A percentile compares a stretch with the other conserved stretches of the same genome.
These are phyloP conservation scores for Atta texana DNA, from an alignment of 1,140 invertebrate species.

Conservation along the genomic window DNA sequence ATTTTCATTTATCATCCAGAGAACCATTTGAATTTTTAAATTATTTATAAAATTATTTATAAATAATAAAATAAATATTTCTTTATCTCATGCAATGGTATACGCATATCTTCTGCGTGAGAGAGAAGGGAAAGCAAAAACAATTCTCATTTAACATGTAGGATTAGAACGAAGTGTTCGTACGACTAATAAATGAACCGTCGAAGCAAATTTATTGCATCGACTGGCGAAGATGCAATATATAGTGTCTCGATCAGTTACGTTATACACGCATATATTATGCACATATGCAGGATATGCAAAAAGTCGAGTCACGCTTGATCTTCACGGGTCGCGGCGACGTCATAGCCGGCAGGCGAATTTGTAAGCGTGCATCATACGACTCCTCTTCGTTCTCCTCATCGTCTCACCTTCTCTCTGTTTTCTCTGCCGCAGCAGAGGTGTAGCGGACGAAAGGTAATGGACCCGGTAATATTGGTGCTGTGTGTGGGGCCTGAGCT, in stretches of 20 bases:
- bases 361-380: conserved; percentile 79
- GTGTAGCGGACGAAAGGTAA: conserved; percentile 81
- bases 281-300: background rate
- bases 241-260: conserved; percentile 34
- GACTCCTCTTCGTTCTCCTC: conserved; percentile 54
- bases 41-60: conserved; percentile 9
- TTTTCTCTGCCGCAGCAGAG: conserved; percentile 57
- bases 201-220: conserved; percentile 56
- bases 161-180: background rate
- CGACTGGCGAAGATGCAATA: conserved; percentile 26
- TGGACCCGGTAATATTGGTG: conserved; percentile 81
- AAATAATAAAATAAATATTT: background rate
- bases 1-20: background rate
- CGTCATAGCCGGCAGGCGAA: conserved; percentile 71
- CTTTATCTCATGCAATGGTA: background rate
- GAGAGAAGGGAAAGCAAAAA: background rate
- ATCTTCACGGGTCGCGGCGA: conserved; percentile 62
- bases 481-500: conserved; percentile 80
- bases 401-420: conserved; percentile 12
- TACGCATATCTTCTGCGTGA: background rate
- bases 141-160: background rate
- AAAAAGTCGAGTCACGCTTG: conserved; percentile 62
- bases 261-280: conserved; percentile 7
- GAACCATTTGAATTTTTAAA: background rate
- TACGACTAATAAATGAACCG: conserved; percentile 39